These are phyloP conservation scores for Hydraecia micacea DNA, from an alignment of 2,888 invertebrate genomes.

Conservation along the genomic window DNA sequence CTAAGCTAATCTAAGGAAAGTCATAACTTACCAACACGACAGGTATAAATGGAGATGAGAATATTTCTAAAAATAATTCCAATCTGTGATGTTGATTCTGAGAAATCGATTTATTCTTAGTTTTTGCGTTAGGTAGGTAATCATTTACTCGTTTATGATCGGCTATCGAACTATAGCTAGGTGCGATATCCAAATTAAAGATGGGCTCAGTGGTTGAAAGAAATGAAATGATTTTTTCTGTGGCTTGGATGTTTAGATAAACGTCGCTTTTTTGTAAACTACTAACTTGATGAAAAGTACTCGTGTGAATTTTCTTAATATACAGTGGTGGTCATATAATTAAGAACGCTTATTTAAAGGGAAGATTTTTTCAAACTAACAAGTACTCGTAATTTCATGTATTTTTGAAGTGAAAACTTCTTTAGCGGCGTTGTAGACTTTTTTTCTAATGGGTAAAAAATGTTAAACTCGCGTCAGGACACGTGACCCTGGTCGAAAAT, in stretches of 20 bases:
- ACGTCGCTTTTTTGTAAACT: background rate
- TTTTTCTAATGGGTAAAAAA: too few relatives aligned
- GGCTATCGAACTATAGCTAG: conserved; percentile 2
- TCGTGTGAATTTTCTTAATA: background rate
- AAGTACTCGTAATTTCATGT: too few relatives aligned
- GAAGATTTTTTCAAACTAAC: too few relatives aligned
- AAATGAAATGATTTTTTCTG: background rate
- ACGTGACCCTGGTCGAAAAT: too few relatives aligned
- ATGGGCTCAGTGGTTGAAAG: background rate
- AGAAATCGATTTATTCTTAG: background rate
- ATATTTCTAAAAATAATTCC: conserved; percentile 3
- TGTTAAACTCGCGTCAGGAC: too few relatives aligned
- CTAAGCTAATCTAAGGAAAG: background rate
- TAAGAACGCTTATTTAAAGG: too few relatives aligned
- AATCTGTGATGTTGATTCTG: background rate
- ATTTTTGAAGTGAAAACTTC: too few relatives aligned
- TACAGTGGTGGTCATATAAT: too few relatives aligned
- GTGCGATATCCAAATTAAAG: background rate
- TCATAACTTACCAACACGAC: background rate
- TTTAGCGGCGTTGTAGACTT: too few relatives aligned
- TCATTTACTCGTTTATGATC: conserved; percentile 1
- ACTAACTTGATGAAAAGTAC: background rate
- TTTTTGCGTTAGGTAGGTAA: background rate
- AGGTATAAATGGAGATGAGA: background rate
- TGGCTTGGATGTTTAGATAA: background rate